These are phyloP conservation scores for Coenobita brevimanus DNA, from an alignment of 1,140 invertebrate genomes.

Conservation along the genomic window DNA sequence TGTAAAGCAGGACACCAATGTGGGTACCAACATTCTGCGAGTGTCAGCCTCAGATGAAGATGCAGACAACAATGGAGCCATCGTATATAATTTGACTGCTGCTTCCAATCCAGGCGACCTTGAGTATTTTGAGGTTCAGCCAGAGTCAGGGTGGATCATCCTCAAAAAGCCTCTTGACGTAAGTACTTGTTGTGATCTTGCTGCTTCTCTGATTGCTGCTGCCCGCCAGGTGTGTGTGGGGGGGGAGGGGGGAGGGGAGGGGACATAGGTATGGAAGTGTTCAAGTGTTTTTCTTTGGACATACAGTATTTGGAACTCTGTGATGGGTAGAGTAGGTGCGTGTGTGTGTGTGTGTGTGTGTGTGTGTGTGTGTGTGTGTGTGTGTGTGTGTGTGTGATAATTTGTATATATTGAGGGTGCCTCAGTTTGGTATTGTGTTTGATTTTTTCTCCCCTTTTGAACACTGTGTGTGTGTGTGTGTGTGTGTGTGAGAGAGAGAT, in stretches of 20 bases:
- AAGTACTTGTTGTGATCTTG: slow-evolving; percentile 78
- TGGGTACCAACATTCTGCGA: slow-evolving; percentile 93
- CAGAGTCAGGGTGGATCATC: slow-evolving; percentile 96
- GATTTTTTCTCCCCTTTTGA: no score
- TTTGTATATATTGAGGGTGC: background rate
- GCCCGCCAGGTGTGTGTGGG: slow-evolving; percentile 5
- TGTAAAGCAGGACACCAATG: slow-evolving; percentile 96
- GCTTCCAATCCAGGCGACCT: slow-evolving; percentile 88
- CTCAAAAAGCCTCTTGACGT: slow-evolving; percentile 94
- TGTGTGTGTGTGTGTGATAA: no score
- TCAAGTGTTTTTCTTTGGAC: slow-evolving; percentile 7
- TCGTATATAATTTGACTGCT: slow-evolving; percentile 82
- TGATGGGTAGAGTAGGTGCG: background rate
- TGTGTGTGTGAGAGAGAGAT: no score
- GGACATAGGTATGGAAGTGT: no score
- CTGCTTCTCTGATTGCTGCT: background rate
- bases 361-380: slow-evolving; percentile 16
- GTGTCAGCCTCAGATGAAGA: slow-evolving; percentile 96
- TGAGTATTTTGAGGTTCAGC: slow-evolving; percentile 96
- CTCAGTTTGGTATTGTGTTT: no score
- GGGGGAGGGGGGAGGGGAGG: background rate
- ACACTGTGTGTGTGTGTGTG: background rate
- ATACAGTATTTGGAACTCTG: background rate
- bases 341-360: slow-evolving; percentile 10
- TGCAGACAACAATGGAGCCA: slow-evolving; percentile 92